Percentiles rank a stretch among this genome's conserved stretches.
Conservation (phyloP, 2,888 invertebrate genomes). For the Neocrepidodera transversa region DNA sequence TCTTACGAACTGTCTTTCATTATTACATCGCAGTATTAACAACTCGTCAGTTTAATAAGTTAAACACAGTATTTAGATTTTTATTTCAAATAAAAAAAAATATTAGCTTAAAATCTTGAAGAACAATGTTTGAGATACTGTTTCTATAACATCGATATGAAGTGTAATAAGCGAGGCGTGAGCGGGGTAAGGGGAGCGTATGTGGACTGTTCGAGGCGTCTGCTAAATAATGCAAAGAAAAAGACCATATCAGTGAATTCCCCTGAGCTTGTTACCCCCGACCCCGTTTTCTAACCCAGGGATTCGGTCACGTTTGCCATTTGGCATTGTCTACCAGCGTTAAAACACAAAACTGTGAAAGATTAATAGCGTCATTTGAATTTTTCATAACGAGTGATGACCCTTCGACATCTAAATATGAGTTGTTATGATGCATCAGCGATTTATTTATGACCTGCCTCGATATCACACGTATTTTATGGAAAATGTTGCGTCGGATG, state of each 20-base stretch:
- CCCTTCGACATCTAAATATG: conserved; percentile 55
- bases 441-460: conserved; percentile 51
- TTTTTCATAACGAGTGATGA: conserved; percentile 57
- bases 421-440: conserved; percentile 49
- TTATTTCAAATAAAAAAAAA: too few species aligned
- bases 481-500: conserved; percentile 25
- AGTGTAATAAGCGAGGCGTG: too few species aligned
- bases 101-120: too few species aligned
- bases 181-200: neutral
- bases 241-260: conserved; percentile 56
- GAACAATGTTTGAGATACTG: too few species aligned
- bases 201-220: conserved; percentile 49
- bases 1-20: too few species aligned
- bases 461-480: conserved; percentile 42
- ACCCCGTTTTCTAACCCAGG: conserved; percentile 41
- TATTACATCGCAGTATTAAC: too few species aligned
- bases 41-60: too few species aligned
- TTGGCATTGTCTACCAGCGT: conserved; percentile 58
- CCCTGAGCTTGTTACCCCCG: conserved; percentile 47
- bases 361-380: conserved; percentile 60
- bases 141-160: too few species aligned
- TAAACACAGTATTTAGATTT: too few species aligned
- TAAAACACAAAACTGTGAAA: conserved; percentile 57
- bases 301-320: conserved; percentile 56
- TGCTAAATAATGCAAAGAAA: conserved; percentile 57